Evolutionary conservation across 2,888 invertebrate species (phyloP), one percentile per base, ranked within the genome.

Genomic region (Drosophila buzzatii): DNA sequence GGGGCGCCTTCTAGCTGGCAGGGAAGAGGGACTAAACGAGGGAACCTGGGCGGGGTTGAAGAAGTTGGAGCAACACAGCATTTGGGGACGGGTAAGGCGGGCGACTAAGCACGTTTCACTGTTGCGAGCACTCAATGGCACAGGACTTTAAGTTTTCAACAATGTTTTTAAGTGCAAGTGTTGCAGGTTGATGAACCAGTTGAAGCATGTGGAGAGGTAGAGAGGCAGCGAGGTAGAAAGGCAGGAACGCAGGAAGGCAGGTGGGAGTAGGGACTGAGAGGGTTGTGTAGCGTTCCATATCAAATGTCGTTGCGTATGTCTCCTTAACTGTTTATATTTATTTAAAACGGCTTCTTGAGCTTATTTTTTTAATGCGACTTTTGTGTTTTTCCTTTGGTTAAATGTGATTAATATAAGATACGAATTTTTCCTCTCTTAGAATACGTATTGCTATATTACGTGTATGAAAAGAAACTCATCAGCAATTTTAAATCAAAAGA

Each of bases 171-270:
- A 82, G 81, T 80, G 72, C 80, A 82, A 80, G 76, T 82, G 80
- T 72, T 76, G 75, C 71, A 80, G 72, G 72, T 80, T 80, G 83
- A 75, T 76, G 80, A 82, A 79, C 80, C 83, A 72, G 72, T 79
- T 14, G 37, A 16, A 3, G n/a, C 1, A n/a, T n/a, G 6, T 0
- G 1, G 27, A 6, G 27, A 27, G 27, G 27, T 6, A 27, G 27
- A 27, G 27, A 6, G 27, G 23, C 3, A 23, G 23, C 2, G 23
- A 2, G 23, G 23, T 23, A 23, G 42, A 18, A 10, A 20, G 6
- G 4, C 16, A 2, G 9, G 14, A 2, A 20, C 10, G 51, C 20
- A 14, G 8, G n/a, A 3, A 10, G 16, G n/a, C 20, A 9, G 39
- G 37, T 12, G 9, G 6, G 1, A 18, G 41, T 41, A 20, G 47